These are phyloP conservation scores for Tribolium castaneum DNA, from an alignment of 1,140 invertebrate species.

Conservation along the genomic window DNA sequence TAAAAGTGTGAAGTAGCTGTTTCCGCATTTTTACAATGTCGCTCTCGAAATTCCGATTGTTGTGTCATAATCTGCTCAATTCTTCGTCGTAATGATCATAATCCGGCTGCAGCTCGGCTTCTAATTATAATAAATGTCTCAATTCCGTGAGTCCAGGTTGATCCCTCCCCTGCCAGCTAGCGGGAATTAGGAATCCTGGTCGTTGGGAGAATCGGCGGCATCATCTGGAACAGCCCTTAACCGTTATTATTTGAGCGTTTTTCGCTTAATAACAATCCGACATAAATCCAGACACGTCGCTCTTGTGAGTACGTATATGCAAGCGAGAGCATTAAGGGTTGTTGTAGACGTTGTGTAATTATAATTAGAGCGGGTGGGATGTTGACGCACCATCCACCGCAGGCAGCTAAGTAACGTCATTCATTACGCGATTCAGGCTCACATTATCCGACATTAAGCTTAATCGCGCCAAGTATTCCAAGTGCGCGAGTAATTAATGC, in stretches of 20 bases:
- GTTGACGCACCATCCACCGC: slow-evolving; percentile 47
- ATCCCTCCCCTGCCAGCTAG: background rate
- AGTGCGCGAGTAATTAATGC: slow-evolving; percentile 60
- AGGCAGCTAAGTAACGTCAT: slow-evolving; percentile 55
- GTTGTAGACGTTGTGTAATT: slow-evolving; percentile 47
- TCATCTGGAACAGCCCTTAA: background rate
- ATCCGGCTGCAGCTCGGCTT: background rate
- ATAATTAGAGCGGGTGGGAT: slow-evolving; percentile 52
- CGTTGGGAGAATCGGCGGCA: background rate
- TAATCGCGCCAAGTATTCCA: slow-evolving; percentile 56
- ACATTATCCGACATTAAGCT: slow-evolving; percentile 53
- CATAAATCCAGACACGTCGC: slow-evolving; percentile 20
- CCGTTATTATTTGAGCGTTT: background rate
- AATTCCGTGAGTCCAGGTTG: background rate
- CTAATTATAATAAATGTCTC: background rate
- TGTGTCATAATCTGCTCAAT: too few relatives aligned
- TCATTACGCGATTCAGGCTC: slow-evolving; percentile 54
- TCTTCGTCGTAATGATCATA: background rate
- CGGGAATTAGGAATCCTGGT: background rate
- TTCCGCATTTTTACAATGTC: background rate
- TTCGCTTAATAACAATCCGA: slow-evolving; percentile 3
- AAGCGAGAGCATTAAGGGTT: slow-evolving; percentile 25
- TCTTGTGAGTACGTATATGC: slow-evolving; percentile 1
- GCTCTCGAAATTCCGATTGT: background rate
- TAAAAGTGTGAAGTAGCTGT: slow-evolving; percentile 16